Evolutionary conservation across 2,888 invertebrate species (phyloP).

Genomic region (Elmis aenea): DNA sequence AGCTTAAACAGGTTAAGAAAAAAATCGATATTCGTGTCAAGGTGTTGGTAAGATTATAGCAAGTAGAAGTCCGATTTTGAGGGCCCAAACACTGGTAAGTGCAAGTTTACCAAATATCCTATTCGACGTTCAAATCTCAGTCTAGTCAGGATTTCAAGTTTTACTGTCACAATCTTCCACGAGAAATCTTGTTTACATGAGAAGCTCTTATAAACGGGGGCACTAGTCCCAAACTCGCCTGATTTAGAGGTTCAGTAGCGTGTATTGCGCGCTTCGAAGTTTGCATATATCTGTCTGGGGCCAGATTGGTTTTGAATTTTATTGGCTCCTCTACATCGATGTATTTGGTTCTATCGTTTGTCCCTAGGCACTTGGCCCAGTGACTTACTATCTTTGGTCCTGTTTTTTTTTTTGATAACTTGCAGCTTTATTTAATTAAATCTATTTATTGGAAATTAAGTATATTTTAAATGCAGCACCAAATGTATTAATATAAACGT

Average conservation of each 20-base stretch:
- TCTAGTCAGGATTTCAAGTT: constrained; percentile 20
- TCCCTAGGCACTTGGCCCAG: constrained; percentile 11
- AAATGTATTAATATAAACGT: too few relatives aligned
- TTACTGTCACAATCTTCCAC: constrained; percentile 21
- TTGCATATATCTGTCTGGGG: constrained; percentile 32
- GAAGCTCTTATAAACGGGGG: constrained; percentile 15
- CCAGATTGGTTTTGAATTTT: constrained; percentile 37
- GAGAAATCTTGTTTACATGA: constrained; percentile 21
- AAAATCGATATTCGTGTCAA: too few relatives aligned
- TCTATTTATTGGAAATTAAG: too few relatives aligned
- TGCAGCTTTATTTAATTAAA: too few relatives aligned
- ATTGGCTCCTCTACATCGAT: constrained; percentile 24
- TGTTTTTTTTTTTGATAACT: too few relatives aligned
- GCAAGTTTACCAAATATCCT: constrained; percentile 14
- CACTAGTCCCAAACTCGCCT: constrained; percentile 18
- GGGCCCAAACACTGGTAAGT: too few relatives aligned
- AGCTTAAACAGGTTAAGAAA: constrained; percentile 7
- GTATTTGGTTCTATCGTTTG: constrained; percentile 13
- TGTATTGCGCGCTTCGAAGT: constrained; percentile 22
- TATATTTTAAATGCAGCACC: too few relatives aligned
- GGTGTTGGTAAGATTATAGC: too few relatives aligned
- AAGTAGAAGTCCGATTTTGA: too few relatives aligned
- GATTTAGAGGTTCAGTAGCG: constrained; percentile 20
- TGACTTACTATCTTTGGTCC: constrained; percentile 12
- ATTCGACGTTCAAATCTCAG: constrained; percentile 13